Conservation (phyloP, 37 sponge, comb jelly and placozoan species). For the Cliona cf. orientalis region DNA sequence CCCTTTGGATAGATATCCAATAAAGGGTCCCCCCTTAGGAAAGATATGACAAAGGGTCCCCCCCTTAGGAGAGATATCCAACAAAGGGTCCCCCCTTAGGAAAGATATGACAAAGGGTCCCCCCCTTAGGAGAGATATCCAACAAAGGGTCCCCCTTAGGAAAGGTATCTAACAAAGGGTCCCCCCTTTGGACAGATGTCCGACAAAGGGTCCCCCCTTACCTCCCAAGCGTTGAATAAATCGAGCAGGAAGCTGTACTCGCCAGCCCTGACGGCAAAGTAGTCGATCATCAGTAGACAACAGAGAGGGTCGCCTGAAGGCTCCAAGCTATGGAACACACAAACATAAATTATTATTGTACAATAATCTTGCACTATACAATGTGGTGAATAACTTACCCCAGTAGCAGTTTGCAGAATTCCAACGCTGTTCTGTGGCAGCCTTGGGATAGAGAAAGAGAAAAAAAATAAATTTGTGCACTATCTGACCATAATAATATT, state of each 20-base stretch:
- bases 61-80: too few relatives aligned
- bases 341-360: background rate
- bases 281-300: slow-evolving; percentile 86
- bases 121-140: too few relatives aligned
- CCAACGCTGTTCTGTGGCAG: slow-evolving; percentile 92
- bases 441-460: slow-evolving; percentile 44
- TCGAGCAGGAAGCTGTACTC: slow-evolving; percentile 75
- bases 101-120: too few relatives aligned
- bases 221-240: slow-evolving; percentile 81
- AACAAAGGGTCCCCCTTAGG: too few relatives aligned
- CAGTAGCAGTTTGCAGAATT: slow-evolving; percentile 90
- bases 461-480: background rate
- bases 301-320: slow-evolving; percentile 93
- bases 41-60: too few relatives aligned
- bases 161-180: too few relatives aligned
- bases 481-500: background rate
- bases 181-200: too few relatives aligned
- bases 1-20: too few relatives aligned
- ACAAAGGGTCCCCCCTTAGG: too few relatives aligned
- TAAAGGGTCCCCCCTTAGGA: too few relatives aligned
- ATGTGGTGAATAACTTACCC: slow-evolving; percentile 50
- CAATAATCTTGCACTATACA: background rate
- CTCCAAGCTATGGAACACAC: slow-evolving; percentile 70
- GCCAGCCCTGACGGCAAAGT: slow-evolving; percentile 80
- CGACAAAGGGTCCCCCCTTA: slow-evolving; percentile 29